phyloP scores from a whole-genome alignment of 2,113 vertebrate species.

The Esox niger region DNA sequence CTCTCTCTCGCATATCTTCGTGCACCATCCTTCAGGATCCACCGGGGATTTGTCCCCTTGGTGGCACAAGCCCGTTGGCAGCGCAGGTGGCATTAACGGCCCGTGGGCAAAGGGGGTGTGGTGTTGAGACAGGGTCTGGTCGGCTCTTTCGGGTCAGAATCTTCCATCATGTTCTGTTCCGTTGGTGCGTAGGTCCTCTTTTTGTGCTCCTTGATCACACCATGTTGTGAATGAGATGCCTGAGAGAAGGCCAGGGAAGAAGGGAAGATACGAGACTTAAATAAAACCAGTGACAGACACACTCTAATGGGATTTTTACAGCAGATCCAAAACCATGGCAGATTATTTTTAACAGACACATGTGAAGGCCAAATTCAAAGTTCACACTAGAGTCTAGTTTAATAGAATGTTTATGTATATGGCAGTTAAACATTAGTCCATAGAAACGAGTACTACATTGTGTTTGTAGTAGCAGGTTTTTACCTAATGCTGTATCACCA shows the following conservation, averaged over 20 bases:
- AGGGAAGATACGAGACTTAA: constrained; percentile 30
- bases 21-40: constrained; percentile 55
- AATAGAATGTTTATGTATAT: background rate
- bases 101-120: constrained; percentile 46
- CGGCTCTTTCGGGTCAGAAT: no score
- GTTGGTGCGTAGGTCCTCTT: constrained; percentile 29
- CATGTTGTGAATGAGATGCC: constrained; percentile 25
- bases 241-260: constrained; percentile 29
- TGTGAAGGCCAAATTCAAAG: background rate
- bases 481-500: background rate
- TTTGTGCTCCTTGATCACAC: constrained; percentile 30
- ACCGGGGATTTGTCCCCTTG: constrained; percentile 58
- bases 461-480: no score
- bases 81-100: constrained; percentile 68
- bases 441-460: background rate
- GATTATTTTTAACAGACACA: background rate
- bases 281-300: constrained; percentile 9
- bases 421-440: no score
- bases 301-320: background rate
- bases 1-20: constrained; percentile 63
- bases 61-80: constrained; percentile 65
- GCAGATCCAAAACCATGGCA: background rate
- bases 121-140: no score
- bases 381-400: background rate
- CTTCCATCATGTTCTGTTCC: constrained; percentile 31